phyloP scores from a whole-genome alignment of 2,888 invertebrate genomes.

The Schizotus pectinicornis region DNA sequence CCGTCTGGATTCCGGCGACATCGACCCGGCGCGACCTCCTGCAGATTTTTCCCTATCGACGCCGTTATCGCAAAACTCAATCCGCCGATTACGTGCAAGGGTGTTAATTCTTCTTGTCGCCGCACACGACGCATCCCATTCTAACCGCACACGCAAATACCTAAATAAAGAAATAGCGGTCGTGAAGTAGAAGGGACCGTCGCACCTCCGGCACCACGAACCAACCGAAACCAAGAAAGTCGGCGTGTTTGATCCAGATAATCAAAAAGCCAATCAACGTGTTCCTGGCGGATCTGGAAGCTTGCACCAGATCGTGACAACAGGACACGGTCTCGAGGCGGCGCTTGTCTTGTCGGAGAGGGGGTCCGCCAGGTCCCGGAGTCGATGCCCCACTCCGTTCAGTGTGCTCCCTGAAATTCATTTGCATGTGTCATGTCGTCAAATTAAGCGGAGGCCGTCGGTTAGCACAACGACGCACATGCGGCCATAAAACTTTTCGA shows the following conservation, averaged over 20 bases:
- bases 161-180: no score
- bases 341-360: conserved; percentile 8
- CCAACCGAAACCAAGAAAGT: no score
- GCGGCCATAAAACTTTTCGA: not conserved
- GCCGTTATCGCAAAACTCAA: no score
- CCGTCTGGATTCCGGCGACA: no score
- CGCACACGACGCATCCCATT: no score
- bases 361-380: conserved; percentile 18
- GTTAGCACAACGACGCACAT: conserved; percentile 9
- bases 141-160: no score
- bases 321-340: conserved; percentile 6
- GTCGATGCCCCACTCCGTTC: conserved; percentile 14
- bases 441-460: conserved; percentile 8
- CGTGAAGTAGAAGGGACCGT: no score
- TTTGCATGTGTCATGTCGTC: conserved; percentile 3
- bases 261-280: conserved; percentile 8
- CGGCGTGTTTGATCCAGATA: conserved; percentile 4
- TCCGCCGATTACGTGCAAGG: no score
- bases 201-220: no score
- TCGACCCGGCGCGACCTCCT: no score
- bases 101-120: no score
- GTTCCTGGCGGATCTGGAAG: not conserved
- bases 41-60: no score
- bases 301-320: not conserved
- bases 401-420: conserved; percentile 13